Base-by-base conservation (phyloP, 1,140 invertebrate genomes). In the Globodera ellingtonae region DNA sequence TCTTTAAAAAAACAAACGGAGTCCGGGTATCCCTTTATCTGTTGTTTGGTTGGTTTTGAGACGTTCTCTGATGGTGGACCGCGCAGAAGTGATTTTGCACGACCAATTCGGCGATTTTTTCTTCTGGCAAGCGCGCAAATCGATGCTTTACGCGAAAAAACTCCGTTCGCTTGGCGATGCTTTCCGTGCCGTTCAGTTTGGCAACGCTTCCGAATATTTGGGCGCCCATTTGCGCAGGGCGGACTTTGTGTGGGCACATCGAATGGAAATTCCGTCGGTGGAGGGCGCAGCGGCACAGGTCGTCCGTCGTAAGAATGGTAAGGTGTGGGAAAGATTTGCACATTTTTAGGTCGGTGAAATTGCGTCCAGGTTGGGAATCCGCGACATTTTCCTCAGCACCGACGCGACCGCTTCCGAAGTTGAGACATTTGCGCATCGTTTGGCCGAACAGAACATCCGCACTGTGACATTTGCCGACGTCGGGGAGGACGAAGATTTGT, bases 51-150 rank as follows among this genome's bases (percentile, higher is more conserved):
- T 75, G 18, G 35, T 72, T 82, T 75, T 79, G 82, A 90, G 88
- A 81, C 93, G 92, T 81, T 92, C 92, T 52, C 91, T 95, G 46
- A 93, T 95, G 90, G 92, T 98, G 84, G 93, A 94, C 83, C 93
- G 94, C 89, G 95, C 94, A 71, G 96, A 98, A 91, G 93, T 94
- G 56, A 92, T 95, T 13, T 90, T 98, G 24, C 95, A 98, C 90
- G 93, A 95, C 88, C 89, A 90, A 56, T 98, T 94, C 91, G 95
- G 96, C 6, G 93, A 93, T 80, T 88, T 90, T 74, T 90, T 92
- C 59, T 98, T 94, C 90, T 98, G 96, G 96, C 90, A 91, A 87
- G 90, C 90, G 44, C 82, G 96, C 85, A 91, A 95, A 83, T 97
- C 95, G 87, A 96, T 98, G 94, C 92, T 94, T 83, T 98, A 97